These are phyloP conservation scores for Cybosia mesomella DNA, from an alignment of 2,888 invertebrate genomes.

Conservation along the genomic window DNA sequence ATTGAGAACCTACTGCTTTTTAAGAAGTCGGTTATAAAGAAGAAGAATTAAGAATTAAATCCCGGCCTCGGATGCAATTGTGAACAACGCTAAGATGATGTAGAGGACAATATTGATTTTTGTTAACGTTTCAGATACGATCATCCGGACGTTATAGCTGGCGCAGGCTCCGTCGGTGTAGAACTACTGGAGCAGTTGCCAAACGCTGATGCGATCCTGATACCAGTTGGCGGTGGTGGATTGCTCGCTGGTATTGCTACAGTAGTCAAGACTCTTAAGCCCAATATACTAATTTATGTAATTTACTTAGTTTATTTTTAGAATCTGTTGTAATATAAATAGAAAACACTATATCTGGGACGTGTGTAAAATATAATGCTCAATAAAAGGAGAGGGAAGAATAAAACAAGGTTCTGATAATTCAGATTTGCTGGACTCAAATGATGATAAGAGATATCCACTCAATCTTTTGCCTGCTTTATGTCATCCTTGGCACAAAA, in stretches of 20 bases:
- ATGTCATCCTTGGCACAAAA: no score
- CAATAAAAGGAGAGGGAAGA: no score
- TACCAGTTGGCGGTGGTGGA: conserved; percentile 96
- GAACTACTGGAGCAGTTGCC: conserved; percentile 95
- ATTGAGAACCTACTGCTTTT: background rate
- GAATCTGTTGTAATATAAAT: background rate
- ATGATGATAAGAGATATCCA: background rate
- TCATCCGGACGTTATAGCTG: conserved; percentile 96
- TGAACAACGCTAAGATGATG: no score
- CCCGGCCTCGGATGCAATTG: no score
- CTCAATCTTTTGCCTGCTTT: background rate
- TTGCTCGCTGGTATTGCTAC: conserved; percentile 95
- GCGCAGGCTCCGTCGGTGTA: conserved; percentile 95
- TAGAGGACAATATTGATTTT: background rate
- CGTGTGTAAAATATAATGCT: background rate
- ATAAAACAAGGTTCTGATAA: no score
- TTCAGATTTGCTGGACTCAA: no score
- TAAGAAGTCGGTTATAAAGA: no score
- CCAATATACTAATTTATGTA: conserved; percentile 93
- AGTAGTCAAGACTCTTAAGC: conserved; percentile 93
- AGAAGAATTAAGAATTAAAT: no score
- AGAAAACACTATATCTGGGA: background rate
- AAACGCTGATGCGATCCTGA: conserved; percentile 93
- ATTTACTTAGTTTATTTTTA: conserved; percentile 62
- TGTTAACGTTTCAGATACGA: conserved; percentile 89